phyloP scores from a whole-genome alignment of 2,113 vertebrate genomes.

The Ibidorhyncha struthersii region DNA sequence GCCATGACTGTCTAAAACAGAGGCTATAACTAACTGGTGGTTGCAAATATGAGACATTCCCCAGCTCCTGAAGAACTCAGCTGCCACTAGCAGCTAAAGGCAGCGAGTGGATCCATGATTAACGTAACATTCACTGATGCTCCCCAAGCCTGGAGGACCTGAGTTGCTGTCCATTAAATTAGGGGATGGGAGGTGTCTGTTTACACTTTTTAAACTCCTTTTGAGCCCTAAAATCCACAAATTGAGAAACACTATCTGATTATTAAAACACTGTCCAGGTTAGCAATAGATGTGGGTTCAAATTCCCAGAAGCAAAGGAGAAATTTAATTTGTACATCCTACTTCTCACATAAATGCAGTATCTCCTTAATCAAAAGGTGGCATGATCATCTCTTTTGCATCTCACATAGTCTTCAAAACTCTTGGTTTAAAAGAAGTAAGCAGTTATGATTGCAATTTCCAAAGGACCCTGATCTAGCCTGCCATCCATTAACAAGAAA shows the following conservation, averaged over 20 bases:
- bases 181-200: too few species aligned
- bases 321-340: neutral
- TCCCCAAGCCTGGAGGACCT: neutral
- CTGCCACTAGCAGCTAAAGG: neutral
- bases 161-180: neutral
- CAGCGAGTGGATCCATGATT: neutral
- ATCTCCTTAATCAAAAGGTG: neutral
- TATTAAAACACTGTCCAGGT: neutral
- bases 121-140: rapidly evolving
- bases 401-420: neutral
- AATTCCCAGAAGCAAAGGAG: neutral
- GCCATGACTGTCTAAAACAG: neutral
- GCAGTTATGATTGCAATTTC: neutral
- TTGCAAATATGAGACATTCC: neutral
- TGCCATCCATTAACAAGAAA: neutral
- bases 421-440: neutral
- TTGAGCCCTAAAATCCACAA: neutral
- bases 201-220: neutral
- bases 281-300: neutral
- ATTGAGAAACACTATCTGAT: neutral
- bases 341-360: neutral
- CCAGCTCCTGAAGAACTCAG: neutral
- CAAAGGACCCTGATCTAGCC: neutral
- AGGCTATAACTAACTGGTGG: neutral
- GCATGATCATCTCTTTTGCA: neutral